Percentiles rank a stretch among this genome's conserved stretches.
These are phyloP conservation scores for Odontesthes bonariensis DNA, from an alignment of 2,113 vertebrate species.

Conservation along the genomic window DNA sequence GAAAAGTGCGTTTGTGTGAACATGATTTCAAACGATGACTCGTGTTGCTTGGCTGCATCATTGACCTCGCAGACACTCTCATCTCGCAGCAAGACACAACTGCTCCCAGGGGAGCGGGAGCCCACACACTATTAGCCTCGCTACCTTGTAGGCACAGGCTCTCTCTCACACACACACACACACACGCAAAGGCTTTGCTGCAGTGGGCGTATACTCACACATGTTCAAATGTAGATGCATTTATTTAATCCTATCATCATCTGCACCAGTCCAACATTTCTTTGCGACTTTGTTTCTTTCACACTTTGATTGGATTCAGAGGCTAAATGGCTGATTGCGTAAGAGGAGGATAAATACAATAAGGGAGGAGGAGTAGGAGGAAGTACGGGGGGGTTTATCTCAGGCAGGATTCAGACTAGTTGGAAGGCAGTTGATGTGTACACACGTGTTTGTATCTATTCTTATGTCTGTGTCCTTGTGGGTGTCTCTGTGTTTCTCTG, in stretches of 20 bases:
- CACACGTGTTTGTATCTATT: background rate
- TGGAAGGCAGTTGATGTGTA: background rate
- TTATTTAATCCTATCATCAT: slow-evolving; percentile 31
- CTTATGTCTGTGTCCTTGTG: slow-evolving; percentile 16
- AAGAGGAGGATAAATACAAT: slow-evolving; percentile 8
- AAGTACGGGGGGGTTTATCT: background rate
- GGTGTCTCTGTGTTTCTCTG: slow-evolving; percentile 6
- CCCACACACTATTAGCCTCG: slow-evolving; percentile 56
- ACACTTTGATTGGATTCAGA: slow-evolving; percentile 25
- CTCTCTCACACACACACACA: slow-evolving; percentile 17
- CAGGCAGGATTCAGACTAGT: background rate
- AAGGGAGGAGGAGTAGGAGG: slow-evolving; percentile 8
- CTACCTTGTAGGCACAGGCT: slow-evolving; percentile 37
- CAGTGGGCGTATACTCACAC: background rate
- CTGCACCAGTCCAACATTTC: slow-evolving; percentile 2
- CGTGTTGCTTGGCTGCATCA: slow-evolving; percentile 47
- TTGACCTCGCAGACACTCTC: slow-evolving; percentile 55
- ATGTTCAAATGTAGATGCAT: slow-evolving; percentile 11
- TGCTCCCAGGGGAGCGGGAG: slow-evolving; percentile 29
- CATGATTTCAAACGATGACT: slow-evolving; percentile 43
- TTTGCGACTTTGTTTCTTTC: slow-evolving; percentile 5
- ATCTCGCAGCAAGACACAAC: slow-evolving; percentile 44
- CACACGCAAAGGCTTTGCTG: background rate
- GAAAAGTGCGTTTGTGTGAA: background rate
- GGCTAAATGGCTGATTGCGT: slow-evolving; percentile 20